Evolutionary conservation across 2,113 vertebrate genomes (phyloP), one percentile per base, ranked within the genome.

Genomic region (Amazona vittata): DNA sequence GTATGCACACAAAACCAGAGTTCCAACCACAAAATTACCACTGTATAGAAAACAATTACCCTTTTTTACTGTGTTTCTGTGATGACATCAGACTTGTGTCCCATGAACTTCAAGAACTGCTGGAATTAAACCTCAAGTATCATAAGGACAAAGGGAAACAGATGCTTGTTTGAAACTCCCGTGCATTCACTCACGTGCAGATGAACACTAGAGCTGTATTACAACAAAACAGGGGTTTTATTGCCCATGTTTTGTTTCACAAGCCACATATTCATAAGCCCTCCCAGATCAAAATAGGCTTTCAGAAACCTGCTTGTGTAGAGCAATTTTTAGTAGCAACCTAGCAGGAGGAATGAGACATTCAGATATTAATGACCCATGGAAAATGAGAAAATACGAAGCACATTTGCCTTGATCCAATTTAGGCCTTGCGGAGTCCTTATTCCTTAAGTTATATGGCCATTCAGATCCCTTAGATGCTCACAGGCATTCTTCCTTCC

Each of bases 331-430:
- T 87, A 88, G 33, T 68, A 69, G 78, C 57, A 76, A 52, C 26
- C 39, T 85, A 73, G 64, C 78, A 80, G 64, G 75, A 89, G 41
- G 55, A 91, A 77, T 10, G 8, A 89, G 89, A 63, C 43, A 60
- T 86, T 70, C 75, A 33, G 39, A 10, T 46, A 64, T 50, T 85
- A 87, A 91, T 85, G 87, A 71, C 43, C 41, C 55, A 35, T 60
- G 64, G 59, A 89, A 87, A 85, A 91, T 90, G 47, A 91, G 47
- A 93, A 90, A 87, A 68, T 90, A 76, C 19, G 78, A 97, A 97
- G 97, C 90, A 94, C 94, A 93, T 96, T 97, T 97, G 90, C 91
- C 55, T 93, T 80, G 84, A 94, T 97, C 95, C 96, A 97, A 39
- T 96, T 93, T 96, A 95, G 85, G 52, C 77, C 62, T 89, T 76